Conservation (phyloP, 64 coral and sea anemone genomes). For the Pocillopora verrucosa region DNA sequence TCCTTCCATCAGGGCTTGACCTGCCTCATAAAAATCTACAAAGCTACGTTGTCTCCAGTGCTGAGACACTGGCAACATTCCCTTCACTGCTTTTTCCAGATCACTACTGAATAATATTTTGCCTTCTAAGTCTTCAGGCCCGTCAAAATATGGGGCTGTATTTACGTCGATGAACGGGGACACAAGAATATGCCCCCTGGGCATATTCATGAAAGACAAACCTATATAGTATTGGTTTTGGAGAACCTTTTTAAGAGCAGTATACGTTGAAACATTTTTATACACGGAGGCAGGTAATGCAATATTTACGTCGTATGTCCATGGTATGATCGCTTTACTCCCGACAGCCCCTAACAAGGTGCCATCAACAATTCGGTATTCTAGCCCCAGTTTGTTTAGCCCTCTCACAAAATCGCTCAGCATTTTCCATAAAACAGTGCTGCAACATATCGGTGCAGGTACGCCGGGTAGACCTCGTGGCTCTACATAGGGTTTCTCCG, state of each 20-base stretch:
- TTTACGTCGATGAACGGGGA: constrained; percentile 40
- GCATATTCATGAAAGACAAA: constrained; percentile 17
- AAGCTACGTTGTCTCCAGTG: constrained; percentile 64
- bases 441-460: constrained; percentile 47
- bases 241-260: constrained; percentile 15
- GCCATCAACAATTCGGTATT: constrained; percentile 53
- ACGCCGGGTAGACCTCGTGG: constrained; percentile 17
- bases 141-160: constrained; percentile 41
- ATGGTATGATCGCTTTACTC: constrained; percentile 66
- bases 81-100: constrained; percentile 29
- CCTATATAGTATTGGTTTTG: constrained; percentile 31
- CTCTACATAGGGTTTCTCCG: constrained; percentile 6
- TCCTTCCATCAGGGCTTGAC: constrained; percentile 52
- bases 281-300: constrained; percentile 7
- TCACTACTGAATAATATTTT: constrained; percentile 59
- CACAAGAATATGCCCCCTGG: constrained; percentile 42
- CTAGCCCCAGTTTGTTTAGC: constrained; percentile 39
- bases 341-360: constrained; percentile 59
- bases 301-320: constrained; percentile 69
- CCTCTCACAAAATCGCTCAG: constrained; percentile 44
- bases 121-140: constrained; percentile 28
- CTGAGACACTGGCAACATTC: constrained; percentile 17
- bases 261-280: background rate
- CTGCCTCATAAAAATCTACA: constrained; percentile 61
- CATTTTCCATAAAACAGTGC: constrained; percentile 44